Percentiles rank a stretch among this genome's conserved stretches.
phyloP scores from a whole-genome alignment of 1,140 invertebrate species.

The Macrotrachela quadricornifera region DNA sequence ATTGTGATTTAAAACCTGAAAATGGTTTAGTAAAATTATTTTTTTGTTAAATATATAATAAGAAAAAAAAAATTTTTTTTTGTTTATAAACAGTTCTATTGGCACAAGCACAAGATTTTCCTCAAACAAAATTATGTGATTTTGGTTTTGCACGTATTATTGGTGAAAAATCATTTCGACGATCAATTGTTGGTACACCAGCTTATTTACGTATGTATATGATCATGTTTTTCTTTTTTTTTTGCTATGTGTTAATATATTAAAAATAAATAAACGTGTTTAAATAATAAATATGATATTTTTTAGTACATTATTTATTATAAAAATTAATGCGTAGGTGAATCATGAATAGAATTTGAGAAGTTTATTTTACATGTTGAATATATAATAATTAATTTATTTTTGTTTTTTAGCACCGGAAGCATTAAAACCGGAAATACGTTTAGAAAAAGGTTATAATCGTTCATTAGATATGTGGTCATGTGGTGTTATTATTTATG shows the following conservation, averaged over 20 bases:
- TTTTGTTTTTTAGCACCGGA: constrained; percentile 68
- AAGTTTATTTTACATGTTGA: no score
- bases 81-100: no score
- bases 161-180: constrained; percentile 85
- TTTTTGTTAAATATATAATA: no score
- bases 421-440: constrained; percentile 40
- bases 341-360: neutral
- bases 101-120: no score
- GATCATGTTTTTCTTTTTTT: no score
- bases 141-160: constrained; percentile 96
- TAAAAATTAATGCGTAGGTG: constrained; percentile 12
- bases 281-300: no score
- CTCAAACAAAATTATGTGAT: constrained; percentile 77
- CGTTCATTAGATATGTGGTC: constrained; percentile 98
- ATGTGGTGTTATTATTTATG: constrained; percentile 92
- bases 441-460: constrained; percentile 97
- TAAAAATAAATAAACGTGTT: no score
- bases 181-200: constrained; percentile 91
- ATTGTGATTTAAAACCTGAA: constrained; percentile 93
- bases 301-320: no score
- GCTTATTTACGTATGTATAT: constrained; percentile 84
- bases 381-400: no score
- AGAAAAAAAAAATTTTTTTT: no score
- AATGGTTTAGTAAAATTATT: no score
- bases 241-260: no score